A percentile compares a stretch with the other conserved stretches of the same genome.
Evolutionary conservation across 2,113 vertebrate genomes (phyloP).

Genomic region (Lota lota): DNA sequence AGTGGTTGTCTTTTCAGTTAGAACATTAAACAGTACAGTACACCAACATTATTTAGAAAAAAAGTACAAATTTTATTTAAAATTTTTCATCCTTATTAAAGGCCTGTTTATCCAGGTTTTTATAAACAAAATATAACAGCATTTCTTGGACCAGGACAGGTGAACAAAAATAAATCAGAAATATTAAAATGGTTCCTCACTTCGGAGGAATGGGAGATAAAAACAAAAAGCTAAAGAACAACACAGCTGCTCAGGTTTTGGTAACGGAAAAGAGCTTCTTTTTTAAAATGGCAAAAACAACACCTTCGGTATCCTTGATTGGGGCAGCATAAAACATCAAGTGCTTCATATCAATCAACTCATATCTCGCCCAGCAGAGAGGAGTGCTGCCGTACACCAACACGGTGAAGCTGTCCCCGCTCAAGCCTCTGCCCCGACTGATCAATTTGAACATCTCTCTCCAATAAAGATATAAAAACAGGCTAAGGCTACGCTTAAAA

Average conservation of each 20-base stretch:
- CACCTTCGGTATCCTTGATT: conserved; percentile 49
- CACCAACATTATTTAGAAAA: conserved; percentile 79
- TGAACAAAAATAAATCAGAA: conserved; percentile 54
- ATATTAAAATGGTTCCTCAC: conserved; percentile 39
- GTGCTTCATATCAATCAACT: conserved; percentile 66
- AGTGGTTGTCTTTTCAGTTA: not conserved
- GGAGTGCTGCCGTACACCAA: conserved; percentile 53
- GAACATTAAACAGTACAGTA: not conserved
- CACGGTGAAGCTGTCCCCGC: conserved; percentile 21
- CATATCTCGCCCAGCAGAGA: conserved; percentile 38
- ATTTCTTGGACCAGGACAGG: conserved; percentile 86
- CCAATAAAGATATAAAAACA: not conserved
- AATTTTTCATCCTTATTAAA: conserved; percentile 87
- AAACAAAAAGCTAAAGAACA: conserved; percentile 41
- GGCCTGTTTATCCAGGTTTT: conserved; percentile 80
- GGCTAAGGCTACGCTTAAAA: conserved; percentile 8
- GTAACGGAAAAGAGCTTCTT: conserved; percentile 44
- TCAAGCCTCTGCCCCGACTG: conserved; percentile 4
- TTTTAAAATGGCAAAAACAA: conserved; percentile 13
- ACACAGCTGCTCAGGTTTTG: conserved; percentile 36
- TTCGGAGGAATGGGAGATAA: conserved; percentile 32
- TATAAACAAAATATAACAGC: conserved; percentile 97
- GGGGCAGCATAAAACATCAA: conserved; percentile 67
- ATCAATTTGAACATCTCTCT: not conserved
- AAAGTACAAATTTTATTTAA: conserved; percentile 94